Evolutionary conservation across 2,888 invertebrate species (phyloP).

Genomic region (Aphidius colemani): DNA sequence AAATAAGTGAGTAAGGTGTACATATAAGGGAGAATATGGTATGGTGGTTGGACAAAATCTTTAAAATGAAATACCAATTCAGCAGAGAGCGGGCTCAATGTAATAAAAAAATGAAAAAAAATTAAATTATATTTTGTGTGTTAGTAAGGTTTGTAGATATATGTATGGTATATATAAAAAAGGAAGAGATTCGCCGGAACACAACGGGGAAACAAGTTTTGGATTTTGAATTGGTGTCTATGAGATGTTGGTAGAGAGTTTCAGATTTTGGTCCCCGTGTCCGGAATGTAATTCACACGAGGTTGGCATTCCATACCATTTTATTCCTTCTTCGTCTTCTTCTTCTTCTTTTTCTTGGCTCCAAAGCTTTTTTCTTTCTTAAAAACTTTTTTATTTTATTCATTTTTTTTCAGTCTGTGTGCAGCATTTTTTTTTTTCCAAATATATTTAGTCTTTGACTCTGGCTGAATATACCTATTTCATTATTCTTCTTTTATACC

Average conservation of each 20-base stretch:
- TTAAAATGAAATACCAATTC: constrained; percentile 17
- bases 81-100: constrained; percentile 1
- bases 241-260: constrained; percentile 21
- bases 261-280: constrained; percentile 45
- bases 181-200: constrained; percentile 7
- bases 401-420: constrained; percentile 2
- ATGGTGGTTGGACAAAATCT: constrained; percentile 13
- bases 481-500: constrained; percentile 6
- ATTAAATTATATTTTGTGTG: constrained; percentile 19
- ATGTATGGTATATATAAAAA: constrained; percentile 2
- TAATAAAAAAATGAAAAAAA: constrained; percentile 22
- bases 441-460: too few relatives aligned
- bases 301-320: constrained; percentile 52
- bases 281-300: constrained; percentile 58
- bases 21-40: not conserved
- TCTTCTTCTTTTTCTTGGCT: constrained; percentile 39
- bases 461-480: not conserved
- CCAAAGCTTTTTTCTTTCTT: constrained; percentile 18
- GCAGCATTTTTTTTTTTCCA: too few relatives aligned
- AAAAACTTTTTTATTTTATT: constrained; percentile 13
- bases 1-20: too few relatives aligned
- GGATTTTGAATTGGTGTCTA: constrained; percentile 16
- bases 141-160: not conserved
- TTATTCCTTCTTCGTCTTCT: constrained; percentile 44
- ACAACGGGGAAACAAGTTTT: constrained; percentile 7